Base-by-base conservation (phyloP, 1,140 invertebrate genomes). In the Trachelipus rathkii region DNA sequence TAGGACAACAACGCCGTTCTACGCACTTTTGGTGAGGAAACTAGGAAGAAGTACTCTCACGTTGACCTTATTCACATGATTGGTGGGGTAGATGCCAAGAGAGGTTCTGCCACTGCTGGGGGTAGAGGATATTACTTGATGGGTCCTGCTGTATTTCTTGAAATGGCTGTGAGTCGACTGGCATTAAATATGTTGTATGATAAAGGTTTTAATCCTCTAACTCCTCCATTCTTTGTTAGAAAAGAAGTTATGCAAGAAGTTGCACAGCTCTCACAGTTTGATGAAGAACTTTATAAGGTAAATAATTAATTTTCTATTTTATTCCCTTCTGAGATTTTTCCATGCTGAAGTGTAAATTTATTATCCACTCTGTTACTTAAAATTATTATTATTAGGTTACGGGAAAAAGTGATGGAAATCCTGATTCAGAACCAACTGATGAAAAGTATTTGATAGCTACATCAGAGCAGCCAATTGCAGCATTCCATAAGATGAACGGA, bases 361-460 rank as follows among this genome's bases (percentile, higher is more conserved):
- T 60, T 60, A 60, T 3, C 50, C 1, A 15, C 8, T 13, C 3
- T 15, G 8, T 13, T 4, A 60, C n/a, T 3, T 60, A 60, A 4
- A 4, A 19, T 15, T 15, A 60, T 60, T 60, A 60, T 13, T 60
- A 60, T 45, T 73, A 92, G 90, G 91, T 94, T 0, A 86, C 96
- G 44, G 95, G 96, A 23, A 99, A 99, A 86, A 92, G 94, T 11
- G 94, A 92, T 79, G 96, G 98, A 84, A 93, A 93, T 78, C 84
- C 84, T 9, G 94, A 95, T 10, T 93, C 95, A 45, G 90, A 89
- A 71, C 89, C 88, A 44, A 85, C 90, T 0, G 97, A 99, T 84
- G 97, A 99, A 85, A 99, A 99, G 85, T 99, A 99, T 86, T 87
- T 99, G 67, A 99, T 99, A 83, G 98, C 98, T 11, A 99, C 98